Percentiles rank a stretch among this genome's conserved stretches.
These are phyloP conservation scores for Vulpes vulpes DNA, from an alignment of 2,113 vertebrate species.

Conservation along the genomic window DNA sequence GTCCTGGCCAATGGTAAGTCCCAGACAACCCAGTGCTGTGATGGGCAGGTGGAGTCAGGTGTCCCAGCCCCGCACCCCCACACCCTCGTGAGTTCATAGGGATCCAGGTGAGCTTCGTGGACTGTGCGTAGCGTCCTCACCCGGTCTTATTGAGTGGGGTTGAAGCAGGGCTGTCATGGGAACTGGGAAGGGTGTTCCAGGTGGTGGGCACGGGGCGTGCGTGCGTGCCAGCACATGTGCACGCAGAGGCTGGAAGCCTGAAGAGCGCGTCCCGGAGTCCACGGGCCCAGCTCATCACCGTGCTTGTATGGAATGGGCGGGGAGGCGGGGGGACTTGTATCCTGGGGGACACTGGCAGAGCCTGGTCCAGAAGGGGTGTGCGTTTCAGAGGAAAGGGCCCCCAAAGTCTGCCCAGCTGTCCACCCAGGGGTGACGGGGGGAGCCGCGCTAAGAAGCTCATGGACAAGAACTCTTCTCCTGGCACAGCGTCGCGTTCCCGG, in stretches of 20 bases:
- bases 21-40: not conserved
- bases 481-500: too few relatives aligned
- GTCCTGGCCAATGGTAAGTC: rapidly evolving
- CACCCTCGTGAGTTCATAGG: not conserved
- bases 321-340: not conserved
- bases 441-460: rapidly evolving
- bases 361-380: not conserved
- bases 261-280: not conserved
- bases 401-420: not conserved
- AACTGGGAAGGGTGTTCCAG: not conserved
- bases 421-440: not conserved
- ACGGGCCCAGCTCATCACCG: not conserved
- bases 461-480: not conserved
- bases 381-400: not conserved
- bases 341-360: not conserved
- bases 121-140: too few relatives aligned
- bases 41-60: not conserved
- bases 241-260: not conserved
- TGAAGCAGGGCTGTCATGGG: not conserved
- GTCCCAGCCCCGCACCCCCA: not conserved
- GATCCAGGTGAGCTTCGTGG: not conserved
- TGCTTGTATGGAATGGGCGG: not conserved
- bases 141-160: not conserved
- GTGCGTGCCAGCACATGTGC: rapidly evolving
- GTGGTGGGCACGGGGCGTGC: not conserved